These are phyloP conservation scores for Lacerta viridis DNA, from an alignment of 2,797 vertebrate species.

Conservation along the genomic window DNA sequence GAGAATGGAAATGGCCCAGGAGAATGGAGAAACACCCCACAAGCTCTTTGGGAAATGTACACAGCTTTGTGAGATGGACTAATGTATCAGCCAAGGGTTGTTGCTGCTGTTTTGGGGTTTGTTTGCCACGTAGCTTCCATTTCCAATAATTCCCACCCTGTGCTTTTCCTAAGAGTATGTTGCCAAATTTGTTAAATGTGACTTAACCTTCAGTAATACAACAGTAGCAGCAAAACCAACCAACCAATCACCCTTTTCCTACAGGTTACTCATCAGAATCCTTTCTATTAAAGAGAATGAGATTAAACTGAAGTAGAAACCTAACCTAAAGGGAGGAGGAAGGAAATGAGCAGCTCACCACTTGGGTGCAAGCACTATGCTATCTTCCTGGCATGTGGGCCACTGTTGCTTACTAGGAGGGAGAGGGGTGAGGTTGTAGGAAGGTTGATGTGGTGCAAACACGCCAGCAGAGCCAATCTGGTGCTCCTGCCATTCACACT, in stretches of 20 bases:
- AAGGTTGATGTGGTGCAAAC: no score
- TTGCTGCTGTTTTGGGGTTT: background rate
- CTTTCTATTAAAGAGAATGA: background rate
- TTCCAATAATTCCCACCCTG: conserved; percentile 42
- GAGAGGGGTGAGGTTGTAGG: no score
- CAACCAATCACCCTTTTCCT: background rate
- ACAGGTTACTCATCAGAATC: background rate
- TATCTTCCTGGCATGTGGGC: no score
- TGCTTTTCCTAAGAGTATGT: conserved; percentile 8
- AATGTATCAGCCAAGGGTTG: conserved; percentile 44
- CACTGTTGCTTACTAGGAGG: no score
- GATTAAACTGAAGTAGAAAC: no score
- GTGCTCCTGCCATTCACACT: no score
- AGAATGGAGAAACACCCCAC: conserved; percentile 24
- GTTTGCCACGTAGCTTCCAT: conserved; percentile 51
- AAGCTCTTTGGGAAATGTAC: conserved; percentile 30
- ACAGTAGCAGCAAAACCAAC: no score
- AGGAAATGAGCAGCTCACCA: no score
- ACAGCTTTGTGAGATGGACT: conserved; percentile 30
- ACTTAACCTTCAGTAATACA: background rate
- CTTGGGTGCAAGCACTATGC: no score
- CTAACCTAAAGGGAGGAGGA: no score
- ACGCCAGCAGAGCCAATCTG: no score
- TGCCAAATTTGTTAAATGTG: background rate
- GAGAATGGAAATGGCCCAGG: conserved; percentile 31